Evolutionary conservation across 2,797 vertebrate species (phyloP), one percentile per base, ranked within the genome.

Genomic region (Tarsius wallacei): DNA sequence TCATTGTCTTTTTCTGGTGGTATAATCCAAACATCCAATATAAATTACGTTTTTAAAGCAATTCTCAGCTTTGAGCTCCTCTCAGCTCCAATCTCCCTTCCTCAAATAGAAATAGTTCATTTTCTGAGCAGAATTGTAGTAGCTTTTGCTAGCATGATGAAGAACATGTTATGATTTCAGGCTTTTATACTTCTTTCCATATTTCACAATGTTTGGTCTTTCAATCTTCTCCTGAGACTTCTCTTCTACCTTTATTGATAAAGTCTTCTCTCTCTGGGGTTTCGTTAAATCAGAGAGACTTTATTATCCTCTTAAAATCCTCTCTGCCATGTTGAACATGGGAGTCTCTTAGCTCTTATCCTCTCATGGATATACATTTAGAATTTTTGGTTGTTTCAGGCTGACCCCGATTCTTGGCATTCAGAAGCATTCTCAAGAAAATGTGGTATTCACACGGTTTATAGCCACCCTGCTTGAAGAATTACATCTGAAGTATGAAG

Each of bases 401-500:
- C 89, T 99, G 97, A 98, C 98, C 49, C 97, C 98, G 17, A 94
- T 81, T 90, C 97, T 97, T 96, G 98, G 98, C 53, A 74, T 97
- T 97, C 97, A 98, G 97, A 98, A 98, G 95, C 97, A 97, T 77
- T 98, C 95, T 92, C 96, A 94, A 53, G 93, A 33, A 12, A 98
- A 94, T 74, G 93, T 95, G 42, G 1, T 76, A 16, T 98, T 98
- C 94, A 98, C 98, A 47, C 98, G 99, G 90, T 99, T 99, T 97
- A 94, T 99, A 89, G 93, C 98, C 42, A 99, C 98, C 0, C 76
- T 99, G 76, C 97, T 99, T 84, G 97, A 98, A 98, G 99, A 99
- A 97, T 85, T 99, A 63, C 98, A 98, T 95, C 98, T 99, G 76
- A 98, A 94, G 90, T 98, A 87, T 36, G 98, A 99, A 98, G 99